These are phyloP conservation scores for Corythornis vintsioides DNA, from an alignment of 2,113 vertebrate genomes.

Conservation along the genomic window DNA sequence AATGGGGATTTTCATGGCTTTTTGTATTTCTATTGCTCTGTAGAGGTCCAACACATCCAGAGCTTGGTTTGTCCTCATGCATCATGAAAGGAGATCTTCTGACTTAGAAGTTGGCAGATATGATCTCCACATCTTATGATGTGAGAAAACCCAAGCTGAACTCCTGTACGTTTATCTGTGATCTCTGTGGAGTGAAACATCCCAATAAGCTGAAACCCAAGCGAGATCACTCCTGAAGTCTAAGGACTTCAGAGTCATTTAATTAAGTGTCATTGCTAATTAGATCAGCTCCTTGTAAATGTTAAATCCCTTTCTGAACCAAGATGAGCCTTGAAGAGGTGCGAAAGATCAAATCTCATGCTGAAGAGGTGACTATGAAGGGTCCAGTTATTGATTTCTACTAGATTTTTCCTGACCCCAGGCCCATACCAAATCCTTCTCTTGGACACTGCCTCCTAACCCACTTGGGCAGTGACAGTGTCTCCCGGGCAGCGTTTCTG, in stretches of 20 bases:
- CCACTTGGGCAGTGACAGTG: not conserved
- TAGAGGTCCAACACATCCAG: not conserved
- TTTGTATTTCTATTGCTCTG: not conserved
- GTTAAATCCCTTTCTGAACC: not conserved
- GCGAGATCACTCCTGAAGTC: not conserved
- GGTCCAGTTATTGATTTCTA: not conserved
- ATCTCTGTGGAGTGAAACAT: not conserved
- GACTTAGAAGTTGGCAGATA: not conserved
- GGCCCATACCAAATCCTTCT: not conserved
- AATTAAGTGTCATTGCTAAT: not conserved
- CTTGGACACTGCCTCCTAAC: not conserved
- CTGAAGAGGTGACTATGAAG: not conserved
- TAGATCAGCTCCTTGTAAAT: not conserved
- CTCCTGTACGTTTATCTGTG: rapidly evolving
- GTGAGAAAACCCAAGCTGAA: not conserved
- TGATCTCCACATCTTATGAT: rapidly evolving
- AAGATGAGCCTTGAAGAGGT: not conserved
- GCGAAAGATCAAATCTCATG: not conserved
- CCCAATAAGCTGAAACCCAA: rapidly evolving
- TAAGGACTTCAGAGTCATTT: not conserved
- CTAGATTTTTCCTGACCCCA: not conserved
- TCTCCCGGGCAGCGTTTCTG: not conserved
- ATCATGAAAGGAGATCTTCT: not conserved
- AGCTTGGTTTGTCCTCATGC: not conserved
- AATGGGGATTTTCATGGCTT: not conserved